Evolutionary conservation across 2,888 invertebrate species (phyloP), one percentile per base, ranked within the genome.

Genomic region (Thymelicus lineola): DNA sequence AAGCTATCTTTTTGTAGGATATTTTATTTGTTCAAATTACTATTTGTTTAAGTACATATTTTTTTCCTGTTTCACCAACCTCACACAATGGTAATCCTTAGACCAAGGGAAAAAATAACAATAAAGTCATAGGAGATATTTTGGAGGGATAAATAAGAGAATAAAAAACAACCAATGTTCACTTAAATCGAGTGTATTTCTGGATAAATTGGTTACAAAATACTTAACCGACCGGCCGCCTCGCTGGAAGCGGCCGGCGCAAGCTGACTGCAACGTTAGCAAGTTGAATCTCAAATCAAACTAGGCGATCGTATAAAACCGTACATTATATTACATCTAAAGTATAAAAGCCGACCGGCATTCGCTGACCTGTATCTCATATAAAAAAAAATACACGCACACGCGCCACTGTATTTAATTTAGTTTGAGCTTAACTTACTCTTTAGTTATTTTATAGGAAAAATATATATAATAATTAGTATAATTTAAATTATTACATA

Each of bases 101-200:
- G n/a, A 28, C 28, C 3, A 2, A 28, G 28, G 28, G 3, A 20
- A 3, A 20, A 20, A 1, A 20, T 3, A 2, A 20, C 20, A 20
- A 2, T 20, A 20, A n/a, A n/a, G 38, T 38, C 1, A 9, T 7
- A 42, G 9, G 42, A 9, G 6, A 7, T 42, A 2, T 42, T 42
- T 9, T 0, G 9, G 7, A 9, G 15, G 59, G 42, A 60, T 12
- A 42, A n/a, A 20, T 1, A 45, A 10, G 9, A 10, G 3, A 48
- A 91, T 90, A 88, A 81, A 93, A 59, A 90, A 91, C 90, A 78
- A 88, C 79, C 80, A 77, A 86, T 87, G 68, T 89, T 88, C 86
- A 89, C 93, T 93, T 93, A 93, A 89, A 93, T 88, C 90, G 89
- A 93, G 92, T 93, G 91, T 93, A 93, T 93, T 93, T 91, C 88